Evolutionary conservation across 2,113 vertebrate species (phyloP), one percentile per base, ranked within the genome.

Genomic region (Notothenia rossii): DNA sequence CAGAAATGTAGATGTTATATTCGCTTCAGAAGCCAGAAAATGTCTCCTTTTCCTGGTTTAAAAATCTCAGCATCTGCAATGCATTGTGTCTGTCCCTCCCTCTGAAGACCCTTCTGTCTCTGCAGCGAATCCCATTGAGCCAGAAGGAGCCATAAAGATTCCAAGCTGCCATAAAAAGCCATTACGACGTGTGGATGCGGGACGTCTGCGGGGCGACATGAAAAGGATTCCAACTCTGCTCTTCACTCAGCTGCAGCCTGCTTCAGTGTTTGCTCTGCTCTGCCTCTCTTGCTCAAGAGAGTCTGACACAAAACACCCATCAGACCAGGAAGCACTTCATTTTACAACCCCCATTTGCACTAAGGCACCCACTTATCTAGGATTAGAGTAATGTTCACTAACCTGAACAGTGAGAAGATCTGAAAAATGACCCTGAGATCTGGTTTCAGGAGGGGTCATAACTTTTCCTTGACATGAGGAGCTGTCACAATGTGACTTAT

Each of bases 111-210:
- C 74, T 61, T 77, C 82, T 80, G 81, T 87, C 81, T 71, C 80
- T 82, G 81, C 87, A 87, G 79, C 72, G 50, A 87, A 89, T 83
- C 92, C 88, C 91, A 90, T 86, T 89, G 83, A 93, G 86, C 81
- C 53, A 72, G 40, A 89, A 82, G 81, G 22, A 83, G 92, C 91
- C 92, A 94, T 95, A 95, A 95, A 95, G 93, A 95, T 94, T 94
- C 94, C 94, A 86, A 80, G 77, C 87, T 86, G 84, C 92, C 90
- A 86, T 95, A 95, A 95, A 95, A 92, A 87, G 84, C 93, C 92
- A 92, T 93, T 92, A 91, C 87, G 89, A 86, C 9, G 88, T 77
- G 90, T 89, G 87, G 90, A 91, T 76, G 85, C 87, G 82, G 83
- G 89, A 82, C 84, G 91, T 87, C 90, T 88, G 84, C 67, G 15